Evolutionary conservation across 2,888 invertebrate species (phyloP).

Genomic region (Pristionchus japonicus): DNA sequence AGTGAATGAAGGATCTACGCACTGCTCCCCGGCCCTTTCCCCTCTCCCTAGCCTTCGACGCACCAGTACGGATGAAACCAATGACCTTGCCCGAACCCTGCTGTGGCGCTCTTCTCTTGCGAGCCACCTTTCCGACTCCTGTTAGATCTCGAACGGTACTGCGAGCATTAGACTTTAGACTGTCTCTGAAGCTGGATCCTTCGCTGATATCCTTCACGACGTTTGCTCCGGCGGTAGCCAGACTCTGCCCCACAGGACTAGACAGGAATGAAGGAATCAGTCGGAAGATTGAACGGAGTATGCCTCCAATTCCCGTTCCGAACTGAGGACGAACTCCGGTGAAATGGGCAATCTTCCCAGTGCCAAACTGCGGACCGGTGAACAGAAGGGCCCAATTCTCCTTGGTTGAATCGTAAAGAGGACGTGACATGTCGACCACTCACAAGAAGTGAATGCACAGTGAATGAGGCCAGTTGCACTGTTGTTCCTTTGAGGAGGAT

Average conservation of each 20-base stretch:
- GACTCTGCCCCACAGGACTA: neutral
- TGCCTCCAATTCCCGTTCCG: neutral
- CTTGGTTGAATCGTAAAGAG: neutral
- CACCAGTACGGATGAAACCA: neutral
- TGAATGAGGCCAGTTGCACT: too few relatives aligned
- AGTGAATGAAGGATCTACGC: too few relatives aligned
- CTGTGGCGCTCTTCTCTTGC: too few relatives aligned
- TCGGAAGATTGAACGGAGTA: neutral
- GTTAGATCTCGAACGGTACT: neutral
- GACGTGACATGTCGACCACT: too few relatives aligned
- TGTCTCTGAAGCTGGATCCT: neutral
- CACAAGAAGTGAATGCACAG: too few relatives aligned
- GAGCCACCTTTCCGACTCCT: too few relatives aligned
- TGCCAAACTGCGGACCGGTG: neutral
- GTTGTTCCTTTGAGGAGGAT: neutral
- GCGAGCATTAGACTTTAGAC: neutral
- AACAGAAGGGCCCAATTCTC: neutral
- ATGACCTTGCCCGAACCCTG: too few relatives aligned
- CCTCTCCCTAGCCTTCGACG: too few relatives aligned
- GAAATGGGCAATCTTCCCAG: neutral
- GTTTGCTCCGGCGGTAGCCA: neutral
- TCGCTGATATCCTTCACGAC: neutral
- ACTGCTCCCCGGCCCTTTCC: too few relatives aligned
- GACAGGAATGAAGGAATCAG: neutral
- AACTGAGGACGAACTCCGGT: neutral